Conservation (phyloP, 1,140 invertebrate genomes). For the Maniola jurtina region DNA sequence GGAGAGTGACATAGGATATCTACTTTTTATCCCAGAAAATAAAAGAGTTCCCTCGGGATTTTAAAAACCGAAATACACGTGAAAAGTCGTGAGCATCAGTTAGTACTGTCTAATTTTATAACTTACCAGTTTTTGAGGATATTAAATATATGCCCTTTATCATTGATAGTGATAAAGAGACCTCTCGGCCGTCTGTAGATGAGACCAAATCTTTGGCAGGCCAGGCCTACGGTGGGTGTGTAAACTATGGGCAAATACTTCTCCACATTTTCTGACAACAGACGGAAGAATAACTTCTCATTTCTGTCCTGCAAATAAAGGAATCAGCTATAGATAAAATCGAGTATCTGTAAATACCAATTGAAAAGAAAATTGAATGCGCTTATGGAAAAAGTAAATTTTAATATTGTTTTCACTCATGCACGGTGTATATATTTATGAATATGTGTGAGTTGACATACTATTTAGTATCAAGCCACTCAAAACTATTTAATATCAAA, state of each 20-base stretch:
- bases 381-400: not conserved
- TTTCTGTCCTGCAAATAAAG: slow-evolving; percentile 89
- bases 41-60: too few relatives aligned
- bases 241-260: slow-evolving; percentile 98
- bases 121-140: slow-evolving; percentile 92
- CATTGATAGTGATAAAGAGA: slow-evolving; percentile 97
- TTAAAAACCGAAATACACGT: too few relatives aligned
- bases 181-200: slow-evolving; percentile 96
- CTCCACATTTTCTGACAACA: slow-evolving; percentile 95
- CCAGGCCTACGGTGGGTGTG: slow-evolving; percentile 97
- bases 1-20: too few relatives aligned
- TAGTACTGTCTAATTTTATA: too few relatives aligned
- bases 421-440: too few relatives aligned
- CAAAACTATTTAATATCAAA: too few relatives aligned
- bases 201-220: slow-evolving; percentile 97
- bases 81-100: too few relatives aligned
- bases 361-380: not conserved
- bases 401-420: too few relatives aligned
- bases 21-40: too few relatives aligned
- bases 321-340: slow-evolving; percentile 26
- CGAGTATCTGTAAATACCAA: slow-evolving; percentile 21
- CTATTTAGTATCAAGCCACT: too few relatives aligned
- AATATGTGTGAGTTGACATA: too few relatives aligned
- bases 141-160: slow-evolving; percentile 95
- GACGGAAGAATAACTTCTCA: slow-evolving; percentile 96